phyloP scores from a whole-genome alignment of 37 sponge, comb jelly and placozoan genomes.

The Ianthella basta region DNA sequence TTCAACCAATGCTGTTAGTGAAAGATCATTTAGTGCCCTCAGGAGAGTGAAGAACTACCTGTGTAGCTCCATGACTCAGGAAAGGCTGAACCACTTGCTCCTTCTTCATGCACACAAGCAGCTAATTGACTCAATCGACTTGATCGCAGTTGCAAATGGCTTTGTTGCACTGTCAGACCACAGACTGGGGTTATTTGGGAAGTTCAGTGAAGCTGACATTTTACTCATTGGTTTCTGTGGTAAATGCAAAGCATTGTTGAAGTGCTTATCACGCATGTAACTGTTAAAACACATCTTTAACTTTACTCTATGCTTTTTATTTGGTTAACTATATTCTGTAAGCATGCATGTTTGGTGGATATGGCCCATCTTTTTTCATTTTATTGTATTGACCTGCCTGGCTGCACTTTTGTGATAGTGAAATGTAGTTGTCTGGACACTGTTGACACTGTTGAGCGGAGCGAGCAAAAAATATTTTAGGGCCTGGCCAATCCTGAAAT shows the following conservation, averaged over 20 bases:
- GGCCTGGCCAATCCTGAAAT: constrained; percentile 13
- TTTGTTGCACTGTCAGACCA: constrained; percentile 50
- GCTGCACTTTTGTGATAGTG: not conserved
- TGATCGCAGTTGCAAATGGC: constrained; percentile 53
- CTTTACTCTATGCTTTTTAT: not conserved
- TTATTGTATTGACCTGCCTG: not conserved
- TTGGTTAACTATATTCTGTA: not conserved
- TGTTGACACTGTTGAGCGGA: not conserved
- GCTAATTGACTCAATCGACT: constrained; percentile 37
- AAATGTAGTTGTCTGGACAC: not conserved
- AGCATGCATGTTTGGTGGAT: not conserved
- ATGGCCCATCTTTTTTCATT: not conserved
- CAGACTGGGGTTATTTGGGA: constrained; percentile 45
- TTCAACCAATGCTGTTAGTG: constrained; percentile 71
- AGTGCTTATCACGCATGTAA: constrained; percentile 21
- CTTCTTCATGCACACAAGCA: constrained; percentile 49
- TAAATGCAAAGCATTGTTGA: constrained; percentile 19
- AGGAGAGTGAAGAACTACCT: constrained; percentile 64
- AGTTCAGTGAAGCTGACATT: constrained; percentile 33
- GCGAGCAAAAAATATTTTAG: not conserved
- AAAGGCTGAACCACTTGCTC: constrained; percentile 56
- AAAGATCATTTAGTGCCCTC: constrained; percentile 68
- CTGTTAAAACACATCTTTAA: not conserved
- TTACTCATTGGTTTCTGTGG: constrained; percentile 16
- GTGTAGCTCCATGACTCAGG: constrained; percentile 63